These are phyloP conservation scores for Baryphthengus martii DNA, from an alignment of 2,113 vertebrate genomes.

Conservation along the genomic window DNA sequence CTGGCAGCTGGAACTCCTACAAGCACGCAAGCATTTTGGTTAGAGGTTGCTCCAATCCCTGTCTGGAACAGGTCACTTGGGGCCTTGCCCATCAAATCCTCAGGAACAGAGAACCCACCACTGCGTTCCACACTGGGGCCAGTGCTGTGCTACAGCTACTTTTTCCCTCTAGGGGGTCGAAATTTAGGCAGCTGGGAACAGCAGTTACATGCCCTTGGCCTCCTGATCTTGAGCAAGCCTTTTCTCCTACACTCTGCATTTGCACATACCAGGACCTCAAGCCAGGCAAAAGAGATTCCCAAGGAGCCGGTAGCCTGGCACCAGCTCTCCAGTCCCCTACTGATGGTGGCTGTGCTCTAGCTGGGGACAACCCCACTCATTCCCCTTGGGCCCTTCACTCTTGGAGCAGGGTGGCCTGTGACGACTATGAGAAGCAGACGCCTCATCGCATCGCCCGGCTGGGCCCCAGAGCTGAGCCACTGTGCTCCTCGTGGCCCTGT, in stretches of 20 bases:
- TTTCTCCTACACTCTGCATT: not conserved
- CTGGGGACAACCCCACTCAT: not conserved
- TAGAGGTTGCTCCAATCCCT: not conserved
- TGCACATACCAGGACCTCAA: fast-evolving
- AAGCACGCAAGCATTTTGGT: not conserved
- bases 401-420: not conserved
- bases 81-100: not conserved
- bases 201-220: not conserved
- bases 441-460: not conserved
- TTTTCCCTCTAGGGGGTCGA: not conserved
- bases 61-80: not conserved
- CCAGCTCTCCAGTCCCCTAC: not conserved
- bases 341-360: not conserved
- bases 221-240: too few species aligned
- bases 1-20: not conserved
- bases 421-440: not conserved
- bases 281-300: fast-evolving
- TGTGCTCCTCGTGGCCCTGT: too few species aligned
- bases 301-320: fast-evolving
- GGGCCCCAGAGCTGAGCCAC: not conserved
- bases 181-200: not conserved
- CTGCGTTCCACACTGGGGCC: fast-evolving
- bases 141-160: not conserved
- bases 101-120: fast-evolving
- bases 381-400: not conserved